phyloP scores from a whole-genome alignment of 2,113 vertebrate species.

The Psilopogon haemacephalus region DNA sequence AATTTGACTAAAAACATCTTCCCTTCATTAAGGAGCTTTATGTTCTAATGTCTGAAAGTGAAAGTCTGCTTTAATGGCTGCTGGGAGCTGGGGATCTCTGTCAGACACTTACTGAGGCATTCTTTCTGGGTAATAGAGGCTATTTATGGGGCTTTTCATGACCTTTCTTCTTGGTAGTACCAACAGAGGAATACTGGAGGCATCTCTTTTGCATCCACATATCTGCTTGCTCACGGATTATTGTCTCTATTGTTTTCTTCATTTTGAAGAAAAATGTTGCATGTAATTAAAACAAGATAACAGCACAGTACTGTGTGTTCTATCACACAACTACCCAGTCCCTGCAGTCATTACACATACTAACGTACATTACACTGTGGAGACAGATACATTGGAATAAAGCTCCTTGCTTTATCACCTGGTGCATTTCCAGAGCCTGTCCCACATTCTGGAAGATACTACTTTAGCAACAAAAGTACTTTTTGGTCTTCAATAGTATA shows the following conservation, averaged over 20 bases:
- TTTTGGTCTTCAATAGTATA: background rate
- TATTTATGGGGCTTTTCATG: conserved; percentile 68
- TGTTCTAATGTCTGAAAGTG: conserved; percentile 49
- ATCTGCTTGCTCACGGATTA: conserved; percentile 65
- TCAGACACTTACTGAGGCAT: conserved; percentile 61
- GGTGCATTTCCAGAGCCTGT: background rate
- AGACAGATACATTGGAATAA: conserved; percentile 2
- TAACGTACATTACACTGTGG: conserved; percentile 34
- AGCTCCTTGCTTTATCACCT: background rate
- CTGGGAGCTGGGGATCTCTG: conserved; percentile 59
- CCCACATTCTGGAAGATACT: background rate
- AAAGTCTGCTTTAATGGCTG: conserved; percentile 61
- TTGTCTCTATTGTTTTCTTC: conserved; percentile 57
- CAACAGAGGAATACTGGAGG: conserved; percentile 55
- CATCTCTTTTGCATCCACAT: conserved; percentile 54
- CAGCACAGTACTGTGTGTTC: conserved; percentile 26
- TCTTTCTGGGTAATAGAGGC: conserved; percentile 63
- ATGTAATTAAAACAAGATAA: conserved; percentile 60
- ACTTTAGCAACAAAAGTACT: background rate
- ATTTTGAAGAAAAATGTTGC: conserved; percentile 60
- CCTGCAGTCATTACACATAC: conserved; percentile 45
- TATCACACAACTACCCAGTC: conserved; percentile 34
- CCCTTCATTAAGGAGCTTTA: conserved; percentile 35
- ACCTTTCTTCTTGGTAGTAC: conserved; percentile 67
- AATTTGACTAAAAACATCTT: conserved; percentile 66